These are phyloP conservation scores for Teleogryllus oceanicus DNA, from an alignment of 2,888 invertebrate genomes.

Conservation along the genomic window DNA sequence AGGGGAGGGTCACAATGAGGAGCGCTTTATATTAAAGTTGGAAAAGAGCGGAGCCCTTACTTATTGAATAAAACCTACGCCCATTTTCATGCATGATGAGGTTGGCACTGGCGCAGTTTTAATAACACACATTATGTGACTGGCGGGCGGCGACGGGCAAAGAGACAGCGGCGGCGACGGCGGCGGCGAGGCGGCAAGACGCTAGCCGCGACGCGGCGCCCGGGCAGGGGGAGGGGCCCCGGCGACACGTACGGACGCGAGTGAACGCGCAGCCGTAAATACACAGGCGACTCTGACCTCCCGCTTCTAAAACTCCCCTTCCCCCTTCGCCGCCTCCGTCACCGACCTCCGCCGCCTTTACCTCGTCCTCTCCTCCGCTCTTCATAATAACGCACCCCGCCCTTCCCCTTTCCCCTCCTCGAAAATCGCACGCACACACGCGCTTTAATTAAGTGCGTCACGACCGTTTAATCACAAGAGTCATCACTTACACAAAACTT, in stretches of 20 bases:
- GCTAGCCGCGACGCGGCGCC: background rate
- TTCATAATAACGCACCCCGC: background rate
- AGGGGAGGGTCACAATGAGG: conserved; percentile 23
- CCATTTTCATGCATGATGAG: conserved; percentile 33
- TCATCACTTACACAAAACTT: conserved; percentile 18
- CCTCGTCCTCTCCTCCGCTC: background rate
- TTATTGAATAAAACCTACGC: conserved; percentile 33
- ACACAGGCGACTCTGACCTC: too few species aligned
- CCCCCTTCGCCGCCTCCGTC: background rate
- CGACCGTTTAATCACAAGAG: conserved; percentile 11
- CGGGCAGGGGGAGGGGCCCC: background rate
- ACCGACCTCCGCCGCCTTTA: background rate
- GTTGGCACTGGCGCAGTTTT: conserved; percentile 18
- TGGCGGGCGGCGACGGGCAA: background rate
- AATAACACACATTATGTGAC: conserved; percentile 18
- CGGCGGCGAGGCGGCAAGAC: background rate
- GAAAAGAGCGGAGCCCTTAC: conserved; percentile 32
- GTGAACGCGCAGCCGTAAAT: too few species aligned
- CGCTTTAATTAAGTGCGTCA: background rate
- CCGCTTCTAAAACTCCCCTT: too few species aligned
- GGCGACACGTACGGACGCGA: background rate
- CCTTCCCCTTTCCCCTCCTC: background rate
- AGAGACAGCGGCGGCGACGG: background rate
- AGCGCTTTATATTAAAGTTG: conserved; percentile 35
- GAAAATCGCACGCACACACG: conserved; percentile 10